These are phyloP conservation scores for Elegia similella DNA, from an alignment of 2,888 invertebrate genomes.

Conservation along the genomic window DNA sequence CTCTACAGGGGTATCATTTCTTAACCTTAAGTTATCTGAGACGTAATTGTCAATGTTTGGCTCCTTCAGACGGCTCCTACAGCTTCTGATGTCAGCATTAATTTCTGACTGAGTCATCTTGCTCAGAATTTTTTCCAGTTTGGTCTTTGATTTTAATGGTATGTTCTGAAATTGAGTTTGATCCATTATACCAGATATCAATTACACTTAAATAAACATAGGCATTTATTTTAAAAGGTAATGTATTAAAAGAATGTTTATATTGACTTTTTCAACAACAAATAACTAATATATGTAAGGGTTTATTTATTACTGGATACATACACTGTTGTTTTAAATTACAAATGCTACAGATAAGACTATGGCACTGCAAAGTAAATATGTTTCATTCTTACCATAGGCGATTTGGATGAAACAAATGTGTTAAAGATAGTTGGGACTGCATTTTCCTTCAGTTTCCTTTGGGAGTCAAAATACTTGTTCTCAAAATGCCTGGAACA, in stretches of 20 bases:
- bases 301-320: no score
- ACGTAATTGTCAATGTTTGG: slow-evolving; percentile 58
- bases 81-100: slow-evolving; percentile 52
- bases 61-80: slow-evolving; percentile 47
- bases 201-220: no score
- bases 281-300: no score
- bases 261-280: no score
- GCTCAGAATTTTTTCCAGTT: slow-evolving; percentile 51
- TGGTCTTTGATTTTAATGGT: slow-evolving; percentile 32
- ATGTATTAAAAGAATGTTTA: no score
- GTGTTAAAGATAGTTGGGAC: slow-evolving; percentile 59
- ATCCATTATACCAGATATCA: no score
- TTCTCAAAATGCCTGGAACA: slow-evolving; percentile 70
- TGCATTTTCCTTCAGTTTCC: slow-evolving; percentile 56
- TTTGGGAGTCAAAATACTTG: slow-evolving; percentile 58
- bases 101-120: slow-evolving; percentile 57
- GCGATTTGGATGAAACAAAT: slow-evolving; percentile 19
- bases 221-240: no score
- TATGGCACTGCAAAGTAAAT: background rate
- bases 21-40: slow-evolving; percentile 54
- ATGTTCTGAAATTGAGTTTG: slow-evolving; percentile 12
- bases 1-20: slow-evolving; percentile 52
- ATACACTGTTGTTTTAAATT: no score
- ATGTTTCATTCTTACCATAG: slow-evolving; percentile 28
- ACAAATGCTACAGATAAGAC: no score